Evolutionary conservation across 2,888 invertebrate species (phyloP).

Genomic region (Serrognathus titanus): DNA sequence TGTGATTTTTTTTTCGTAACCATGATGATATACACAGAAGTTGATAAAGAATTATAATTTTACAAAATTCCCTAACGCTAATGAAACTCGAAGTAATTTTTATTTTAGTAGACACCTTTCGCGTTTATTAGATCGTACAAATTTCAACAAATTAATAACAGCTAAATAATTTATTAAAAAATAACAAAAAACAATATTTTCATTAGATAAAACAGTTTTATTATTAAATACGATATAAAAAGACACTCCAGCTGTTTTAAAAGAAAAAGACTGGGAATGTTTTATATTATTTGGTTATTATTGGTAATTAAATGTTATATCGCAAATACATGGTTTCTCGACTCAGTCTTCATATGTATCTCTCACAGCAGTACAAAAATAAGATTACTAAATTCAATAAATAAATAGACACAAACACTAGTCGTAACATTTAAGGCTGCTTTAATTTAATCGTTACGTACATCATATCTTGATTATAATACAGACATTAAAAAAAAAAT

Average conservation of each 20-base stretch:
- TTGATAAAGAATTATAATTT: slow-evolving; percentile 15
- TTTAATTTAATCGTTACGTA: not conserved
- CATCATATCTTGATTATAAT: not conserved
- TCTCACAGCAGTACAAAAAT: slow-evolving; percentile 9
- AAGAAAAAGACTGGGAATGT: slow-evolving; percentile 18
- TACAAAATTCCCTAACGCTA: slow-evolving; percentile 6
- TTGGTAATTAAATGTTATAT: slow-evolving; percentile 15
- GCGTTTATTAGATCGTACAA: slow-evolving; percentile 7
- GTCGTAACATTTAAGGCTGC: not conserved
- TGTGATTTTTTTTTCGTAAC: slow-evolving; percentile 12
- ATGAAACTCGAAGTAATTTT: slow-evolving; percentile 7
- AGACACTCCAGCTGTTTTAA: slow-evolving; percentile 15
- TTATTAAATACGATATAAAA: slow-evolving; percentile 6
- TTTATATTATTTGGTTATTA: slow-evolving; percentile 18
- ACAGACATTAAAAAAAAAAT: too few species aligned
- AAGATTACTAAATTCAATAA: slow-evolving; percentile 4
- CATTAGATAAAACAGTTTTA: slow-evolving; percentile 1
- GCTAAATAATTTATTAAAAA: slow-evolving; percentile 19
- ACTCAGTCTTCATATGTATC: slow-evolving; percentile 17
- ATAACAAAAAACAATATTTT: slow-evolving; percentile 11
- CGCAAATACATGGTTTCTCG: slow-evolving; percentile 6
- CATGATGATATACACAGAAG: slow-evolving; percentile 2
- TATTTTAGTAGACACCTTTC: not conserved
- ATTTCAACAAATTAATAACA: slow-evolving; percentile 25
- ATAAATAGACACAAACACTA: slow-evolving; percentile 1